These are phyloP conservation scores for Orius laevigatus DNA, from an alignment of 1,140 invertebrate species.

Conservation along the genomic window DNA sequence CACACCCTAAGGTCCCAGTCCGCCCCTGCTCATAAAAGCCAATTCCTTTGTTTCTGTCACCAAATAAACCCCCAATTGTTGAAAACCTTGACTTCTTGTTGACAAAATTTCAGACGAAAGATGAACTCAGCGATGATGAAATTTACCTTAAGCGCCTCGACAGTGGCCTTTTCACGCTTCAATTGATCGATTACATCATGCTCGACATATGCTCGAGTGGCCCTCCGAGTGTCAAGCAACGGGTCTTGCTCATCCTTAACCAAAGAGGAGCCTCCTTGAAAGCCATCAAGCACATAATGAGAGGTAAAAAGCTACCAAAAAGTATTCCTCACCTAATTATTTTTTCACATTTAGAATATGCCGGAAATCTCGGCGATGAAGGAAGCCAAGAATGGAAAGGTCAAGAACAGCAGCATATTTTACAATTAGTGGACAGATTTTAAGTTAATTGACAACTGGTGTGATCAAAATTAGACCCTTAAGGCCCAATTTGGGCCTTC, in stretches of 20 bases:
- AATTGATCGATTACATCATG: conserved; percentile 90
- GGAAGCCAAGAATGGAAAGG: conserved; percentile 67
- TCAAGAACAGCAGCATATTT: conserved; percentile 77
- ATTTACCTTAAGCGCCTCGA: conserved; percentile 78
- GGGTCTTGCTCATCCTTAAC: conserved; percentile 77
- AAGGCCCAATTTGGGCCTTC: no score
- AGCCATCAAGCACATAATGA: conserved; percentile 87
- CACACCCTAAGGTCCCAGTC: no score
- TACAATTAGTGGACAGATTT: conserved; percentile 88
- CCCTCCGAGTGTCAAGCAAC: conserved; percentile 61
- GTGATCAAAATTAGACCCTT: no score
- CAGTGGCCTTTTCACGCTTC: conserved; percentile 86
- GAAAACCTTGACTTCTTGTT: no score
- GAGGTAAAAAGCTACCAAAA: conserved; percentile 41
- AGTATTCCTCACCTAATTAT: background rate
- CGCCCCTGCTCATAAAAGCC: no score
- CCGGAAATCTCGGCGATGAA: conserved; percentile 82
- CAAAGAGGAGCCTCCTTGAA: conserved; percentile 79
- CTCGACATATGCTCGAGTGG: conserved; percentile 73
- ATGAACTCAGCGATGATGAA: conserved; percentile 48
- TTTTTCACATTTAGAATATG: conserved; percentile 55
- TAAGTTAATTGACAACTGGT: conserved; percentile 32
- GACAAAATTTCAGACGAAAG: conserved; percentile 6
- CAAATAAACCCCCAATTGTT: no score
- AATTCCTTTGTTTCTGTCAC: no score